phyloP scores from a whole-genome alignment of 2,888 invertebrate species.

The Nebria salina region DNA sequence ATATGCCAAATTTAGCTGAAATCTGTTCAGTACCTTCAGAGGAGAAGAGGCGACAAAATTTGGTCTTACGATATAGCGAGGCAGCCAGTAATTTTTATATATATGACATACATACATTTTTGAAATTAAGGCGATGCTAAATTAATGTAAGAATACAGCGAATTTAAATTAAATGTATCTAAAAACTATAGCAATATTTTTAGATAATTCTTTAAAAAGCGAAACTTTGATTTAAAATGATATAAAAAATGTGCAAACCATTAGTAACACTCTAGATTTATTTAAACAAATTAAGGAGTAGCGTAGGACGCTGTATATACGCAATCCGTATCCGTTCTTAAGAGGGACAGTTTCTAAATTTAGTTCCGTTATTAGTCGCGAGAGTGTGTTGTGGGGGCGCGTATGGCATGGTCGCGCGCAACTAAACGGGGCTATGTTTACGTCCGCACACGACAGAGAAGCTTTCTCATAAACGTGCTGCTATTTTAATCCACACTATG shows the following conservation, averaged over 20 bases:
- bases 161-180: too few relatives aligned
- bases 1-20: too few relatives aligned
- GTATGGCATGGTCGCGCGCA: neutral
- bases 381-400: neutral
- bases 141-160: too few relatives aligned
- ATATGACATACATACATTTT: too few relatives aligned
- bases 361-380: conserved; percentile 28
- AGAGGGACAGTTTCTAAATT: conserved; percentile 25
- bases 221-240: too few relatives aligned
- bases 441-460: conserved; percentile 16
- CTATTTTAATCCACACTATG: conserved; percentile 21
- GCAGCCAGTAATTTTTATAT: too few relatives aligned
- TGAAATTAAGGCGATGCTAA: too few relatives aligned
- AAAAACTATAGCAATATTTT: too few relatives aligned
- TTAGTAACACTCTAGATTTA: conserved; percentile 1
- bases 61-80: too few relatives aligned
- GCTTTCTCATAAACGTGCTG: conserved; percentile 28
- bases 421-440: conserved; percentile 30
- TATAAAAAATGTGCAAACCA: neutral
- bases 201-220: too few relatives aligned
- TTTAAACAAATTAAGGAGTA: neutral
- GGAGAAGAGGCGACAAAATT: too few relatives aligned
- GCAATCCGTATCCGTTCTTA: neutral
- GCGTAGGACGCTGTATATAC: neutral
- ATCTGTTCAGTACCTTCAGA: too few relatives aligned